These are phyloP conservation scores for Hippocampus abdominalis DNA, from an alignment of 2,113 vertebrate species.

Conservation along the genomic window DNA sequence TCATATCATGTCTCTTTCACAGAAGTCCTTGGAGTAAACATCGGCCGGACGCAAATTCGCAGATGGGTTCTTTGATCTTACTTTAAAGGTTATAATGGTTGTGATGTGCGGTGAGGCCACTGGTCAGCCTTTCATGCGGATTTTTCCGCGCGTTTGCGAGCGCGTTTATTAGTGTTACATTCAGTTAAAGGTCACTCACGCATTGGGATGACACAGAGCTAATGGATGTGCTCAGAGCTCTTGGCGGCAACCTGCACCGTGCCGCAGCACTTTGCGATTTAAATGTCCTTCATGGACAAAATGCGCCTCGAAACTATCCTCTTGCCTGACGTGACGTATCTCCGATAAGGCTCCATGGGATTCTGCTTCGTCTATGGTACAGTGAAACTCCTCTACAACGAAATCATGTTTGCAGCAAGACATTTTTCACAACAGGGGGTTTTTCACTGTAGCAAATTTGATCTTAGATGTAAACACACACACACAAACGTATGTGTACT, in stretches of 20 bases:
- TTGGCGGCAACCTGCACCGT: conserved; percentile 5
- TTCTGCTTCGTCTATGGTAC: too few relatives aligned
- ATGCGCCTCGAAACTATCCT: neutral
- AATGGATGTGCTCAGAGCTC: conserved; percentile 44
- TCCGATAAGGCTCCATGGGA: too few relatives aligned
- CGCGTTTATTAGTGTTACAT: conserved; percentile 14
- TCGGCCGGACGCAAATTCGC: conserved; percentile 31
- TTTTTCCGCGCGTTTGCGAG: conserved; percentile 33
- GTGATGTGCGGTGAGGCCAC: conserved; percentile 23
- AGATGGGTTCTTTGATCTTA: conserved; percentile 55
- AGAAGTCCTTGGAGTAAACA: conserved; percentile 19
- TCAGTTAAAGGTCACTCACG: conserved; percentile 26
- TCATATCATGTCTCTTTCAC: conserved; percentile 27
- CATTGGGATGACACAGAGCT: conserved; percentile 25
- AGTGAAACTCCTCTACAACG: too few relatives aligned
- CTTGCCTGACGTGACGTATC: too few relatives aligned
- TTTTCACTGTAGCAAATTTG: too few relatives aligned
- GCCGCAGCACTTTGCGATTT: conserved; percentile 14
- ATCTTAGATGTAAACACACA: too few relatives aligned
- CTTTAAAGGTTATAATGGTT: conserved; percentile 47
- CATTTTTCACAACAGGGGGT: too few relatives aligned
- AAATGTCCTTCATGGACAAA: conserved; percentile 7
- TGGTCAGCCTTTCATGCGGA: conserved; percentile 36
- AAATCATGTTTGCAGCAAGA: too few relatives aligned
- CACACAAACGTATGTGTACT: too few relatives aligned